phyloP scores from a whole-genome alignment of 2,888 invertebrate species.

The Cheilosia impressa region DNA sequence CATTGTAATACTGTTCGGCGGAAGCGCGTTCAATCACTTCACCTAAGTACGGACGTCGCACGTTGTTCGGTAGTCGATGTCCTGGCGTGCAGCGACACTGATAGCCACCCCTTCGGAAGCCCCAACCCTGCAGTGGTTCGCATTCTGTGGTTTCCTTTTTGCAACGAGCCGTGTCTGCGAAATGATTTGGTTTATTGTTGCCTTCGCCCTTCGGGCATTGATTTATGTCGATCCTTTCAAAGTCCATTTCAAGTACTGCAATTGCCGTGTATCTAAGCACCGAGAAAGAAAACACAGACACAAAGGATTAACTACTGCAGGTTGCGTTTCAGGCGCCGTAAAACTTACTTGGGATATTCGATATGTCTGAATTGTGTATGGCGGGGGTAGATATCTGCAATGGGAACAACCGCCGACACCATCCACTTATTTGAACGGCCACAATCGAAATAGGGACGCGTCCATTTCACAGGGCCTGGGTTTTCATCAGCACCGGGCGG shows the following conservation, averaged over 20 bases:
- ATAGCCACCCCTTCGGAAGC: conserved; percentile 97
- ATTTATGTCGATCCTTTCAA: conserved; percentile 98
- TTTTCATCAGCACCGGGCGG: conserved; percentile 95
- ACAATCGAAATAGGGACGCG: conserved; percentile 98
- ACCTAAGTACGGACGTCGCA: conserved; percentile 95
- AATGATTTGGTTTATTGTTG: conserved; percentile 94
- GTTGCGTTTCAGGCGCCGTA: not conserved
- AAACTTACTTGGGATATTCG: conserved; percentile 94
- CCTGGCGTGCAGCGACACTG: conserved; percentile 97
- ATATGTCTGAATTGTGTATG: conserved; percentile 96
- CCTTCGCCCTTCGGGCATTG: conserved; percentile 96
- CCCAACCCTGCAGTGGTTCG: conserved; percentile 98
- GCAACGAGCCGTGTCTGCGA: conserved; percentile 95
- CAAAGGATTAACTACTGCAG: conserved; percentile 1
- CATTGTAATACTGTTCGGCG: conserved; percentile 95
- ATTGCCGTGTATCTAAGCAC: conserved; percentile 92
- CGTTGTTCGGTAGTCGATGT: conserved; percentile 92
- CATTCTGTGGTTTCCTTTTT: conserved; percentile 97
- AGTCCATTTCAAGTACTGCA: conserved; percentile 97
- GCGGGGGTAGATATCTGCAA: conserved; percentile 97
- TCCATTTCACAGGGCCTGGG: conserved; percentile 97
- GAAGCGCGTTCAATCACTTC: conserved; percentile 97
- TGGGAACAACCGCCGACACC: conserved; percentile 95
- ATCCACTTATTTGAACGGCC: conserved; percentile 98
- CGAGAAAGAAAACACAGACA: not conserved